Base-by-base conservation (phyloP, 2,888 invertebrate species). In the Chrysolina americana region DNA sequence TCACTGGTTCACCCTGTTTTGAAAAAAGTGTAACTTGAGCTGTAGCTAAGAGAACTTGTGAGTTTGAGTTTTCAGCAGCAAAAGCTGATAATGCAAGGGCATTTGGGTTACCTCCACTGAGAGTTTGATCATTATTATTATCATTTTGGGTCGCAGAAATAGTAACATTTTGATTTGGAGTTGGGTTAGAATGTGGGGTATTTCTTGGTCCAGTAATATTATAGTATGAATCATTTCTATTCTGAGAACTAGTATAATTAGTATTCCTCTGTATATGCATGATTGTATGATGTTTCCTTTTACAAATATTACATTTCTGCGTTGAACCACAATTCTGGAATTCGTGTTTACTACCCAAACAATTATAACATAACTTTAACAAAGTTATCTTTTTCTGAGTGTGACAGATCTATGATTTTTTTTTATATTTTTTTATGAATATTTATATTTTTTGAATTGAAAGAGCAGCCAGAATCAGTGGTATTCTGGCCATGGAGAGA, bases 31-130 rank as follows among this genome's bases (percentile, higher is more conserved):
- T 69, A 15, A 76, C 68, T 10, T 28, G 28, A 2, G 72, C 76
- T 17, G 76, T 76, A 8, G 74, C 56, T 56, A 74, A 69, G 11
- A 76, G 53, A 36, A 76, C 70, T 17, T 76, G n/a, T n/a, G 76
- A n/a, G n/a, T n/a, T n/a, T 13, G 64, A 44, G 28, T 28, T 28
- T 28, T 28, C 5, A 28, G 5, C 2, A 5, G 28, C 28, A 28
- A 28, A 3, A 28, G 28, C 28, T 28, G 28, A 28, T 28, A 28
- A 28, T 28, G 28, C 28, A 28, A 28, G 28, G 28, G 28, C 28
- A 28, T 3, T n/a, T n/a, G 28, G 5, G 28, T 28, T 28, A 28
- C 28, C 28, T 28, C 28, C 2, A 28, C 28, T 28, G 28, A 28
- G 28, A 28, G 28, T 28, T 5, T 28, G 28, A 28, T 28, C 28